Percentiles rank a stretch among this genome's conserved stretches.
Evolutionary conservation across 2,888 invertebrate genomes (phyloP).

Genomic region (Idaea biselata): DNA sequence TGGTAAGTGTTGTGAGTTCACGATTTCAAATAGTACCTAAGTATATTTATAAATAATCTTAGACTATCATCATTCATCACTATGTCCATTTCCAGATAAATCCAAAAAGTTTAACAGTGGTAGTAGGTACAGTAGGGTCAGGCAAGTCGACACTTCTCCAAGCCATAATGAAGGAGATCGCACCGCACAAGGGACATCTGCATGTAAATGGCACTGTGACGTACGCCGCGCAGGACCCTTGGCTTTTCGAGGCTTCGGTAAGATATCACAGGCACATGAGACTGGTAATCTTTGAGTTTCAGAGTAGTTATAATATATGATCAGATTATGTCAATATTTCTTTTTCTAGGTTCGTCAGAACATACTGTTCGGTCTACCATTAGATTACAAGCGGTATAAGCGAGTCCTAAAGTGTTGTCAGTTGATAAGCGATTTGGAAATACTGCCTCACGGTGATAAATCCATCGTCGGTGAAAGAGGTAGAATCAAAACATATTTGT

Average conservation of each 20-base stretch:
- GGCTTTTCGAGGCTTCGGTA: constrained; percentile 81
- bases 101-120: constrained; percentile 76
- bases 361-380: constrained; percentile 86
- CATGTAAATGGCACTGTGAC: constrained; percentile 72
- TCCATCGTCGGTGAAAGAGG: constrained; percentile 86
- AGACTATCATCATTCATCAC: too few species aligned
- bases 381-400: constrained; percentile 77
- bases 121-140: constrained; percentile 88
- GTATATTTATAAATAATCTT: background rate
- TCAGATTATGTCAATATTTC: too few species aligned
- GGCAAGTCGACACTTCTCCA: constrained; percentile 88
- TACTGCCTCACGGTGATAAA: constrained; percentile 83
- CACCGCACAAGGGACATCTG: constrained; percentile 79
- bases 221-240: constrained; percentile 86
- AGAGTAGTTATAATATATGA: too few species aligned
- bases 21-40: constrained; percentile 9
- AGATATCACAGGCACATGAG: constrained; percentile 24
- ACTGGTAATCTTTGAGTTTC: too few species aligned
- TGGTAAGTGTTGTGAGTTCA: constrained; percentile 41
- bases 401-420: constrained; percentile 81
- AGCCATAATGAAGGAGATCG: constrained; percentile 86
- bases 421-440: constrained; percentile 81
- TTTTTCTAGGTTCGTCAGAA: constrained; percentile 85
- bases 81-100: constrained; percentile 48
- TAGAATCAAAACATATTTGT: constrained; percentile 21